Conservation (phyloP, 2,888 invertebrate genomes). For the Zaprionus bogoriensis region DNA sequence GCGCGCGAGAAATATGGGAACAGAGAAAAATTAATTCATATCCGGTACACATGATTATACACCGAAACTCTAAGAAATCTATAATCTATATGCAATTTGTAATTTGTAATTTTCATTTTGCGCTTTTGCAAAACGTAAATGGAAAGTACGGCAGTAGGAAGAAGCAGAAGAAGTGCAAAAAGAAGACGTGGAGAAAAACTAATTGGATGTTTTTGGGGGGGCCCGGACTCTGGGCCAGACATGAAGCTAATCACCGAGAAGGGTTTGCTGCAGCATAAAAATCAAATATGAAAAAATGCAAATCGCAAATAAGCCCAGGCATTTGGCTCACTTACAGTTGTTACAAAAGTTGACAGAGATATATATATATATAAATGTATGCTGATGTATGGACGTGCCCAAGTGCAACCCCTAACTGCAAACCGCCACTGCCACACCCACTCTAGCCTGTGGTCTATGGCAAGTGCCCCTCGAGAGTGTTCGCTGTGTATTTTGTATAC, state of each 20-base stretch:
- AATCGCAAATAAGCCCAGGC: conserved; percentile 68
- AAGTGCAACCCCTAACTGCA: conserved; percentile 52
- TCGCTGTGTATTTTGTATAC: conserved; percentile 28
- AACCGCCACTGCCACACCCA: conserved; percentile 32
- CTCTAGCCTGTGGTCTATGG: conserved; percentile 12
- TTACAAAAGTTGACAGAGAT: conserved; percentile 28
- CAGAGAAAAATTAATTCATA: conserved; percentile 77
- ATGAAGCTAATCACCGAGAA: neutral
- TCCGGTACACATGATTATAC: conserved; percentile 79
- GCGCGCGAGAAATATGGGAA: conserved; percentile 42
- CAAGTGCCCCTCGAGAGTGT: conserved; percentile 29
- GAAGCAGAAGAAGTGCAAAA: neutral
- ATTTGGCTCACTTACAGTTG: conserved; percentile 53
- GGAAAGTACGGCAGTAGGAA: too few relatives aligned
- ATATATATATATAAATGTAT: too few relatives aligned
- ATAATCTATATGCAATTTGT: conserved; percentile 57
- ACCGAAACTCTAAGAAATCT: conserved; percentile 74
- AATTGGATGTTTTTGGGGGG: conserved; percentile 36
- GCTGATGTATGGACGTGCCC: too few relatives aligned
- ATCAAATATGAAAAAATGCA: conserved; percentile 47
- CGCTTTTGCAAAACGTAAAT: conserved; percentile 12
- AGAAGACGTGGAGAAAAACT: conserved; percentile 20
- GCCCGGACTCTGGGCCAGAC: conserved; percentile 8
- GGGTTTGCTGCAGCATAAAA: too few relatives aligned
- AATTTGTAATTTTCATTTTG: conserved; percentile 56